Conservation (phyloP, 1,140 invertebrate species). For the Centruroides vittatus region DNA sequence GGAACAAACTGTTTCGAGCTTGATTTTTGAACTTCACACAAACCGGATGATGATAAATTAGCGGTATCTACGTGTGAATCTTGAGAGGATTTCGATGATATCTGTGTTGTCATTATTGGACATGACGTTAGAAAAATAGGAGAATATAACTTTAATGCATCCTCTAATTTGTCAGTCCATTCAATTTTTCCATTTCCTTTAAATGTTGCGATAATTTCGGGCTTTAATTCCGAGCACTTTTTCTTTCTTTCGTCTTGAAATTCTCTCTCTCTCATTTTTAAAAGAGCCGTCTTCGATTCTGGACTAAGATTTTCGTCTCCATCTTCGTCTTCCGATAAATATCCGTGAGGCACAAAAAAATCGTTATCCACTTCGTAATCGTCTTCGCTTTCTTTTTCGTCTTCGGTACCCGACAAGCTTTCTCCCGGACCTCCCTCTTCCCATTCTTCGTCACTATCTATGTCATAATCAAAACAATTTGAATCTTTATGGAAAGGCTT, state of each 20-base stretch:
- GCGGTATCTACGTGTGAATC: no score
- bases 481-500: constrained; percentile 64
- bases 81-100: no score
- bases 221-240: constrained; percentile 66
- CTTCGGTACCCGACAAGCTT: constrained; percentile 35
- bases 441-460: constrained; percentile 97
- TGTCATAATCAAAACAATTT: constrained; percentile 70
- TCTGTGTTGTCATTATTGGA: no score
- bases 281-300: constrained; percentile 56
- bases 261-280: constrained; percentile 63
- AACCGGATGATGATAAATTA: no score
- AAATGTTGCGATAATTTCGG: constrained; percentile 50
- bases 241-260: constrained; percentile 71
- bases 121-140: no score
- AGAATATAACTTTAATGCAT: no score
- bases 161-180: no score
- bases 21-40: no score
- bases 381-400: constrained; percentile 50
- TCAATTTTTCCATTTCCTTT: no score
- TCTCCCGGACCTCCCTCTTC: constrained; percentile 77
- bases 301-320: constrained; percentile 62
- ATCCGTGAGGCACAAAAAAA: constrained; percentile 94
- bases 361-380: constrained; percentile 76
- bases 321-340: constrained; percentile 67
- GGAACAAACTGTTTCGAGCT: no score